Evolutionary conservation across 2,113 vertebrate genomes (phyloP), one percentile per base, ranked within the genome.

Genomic region (Synodontis membranacea): DNA sequence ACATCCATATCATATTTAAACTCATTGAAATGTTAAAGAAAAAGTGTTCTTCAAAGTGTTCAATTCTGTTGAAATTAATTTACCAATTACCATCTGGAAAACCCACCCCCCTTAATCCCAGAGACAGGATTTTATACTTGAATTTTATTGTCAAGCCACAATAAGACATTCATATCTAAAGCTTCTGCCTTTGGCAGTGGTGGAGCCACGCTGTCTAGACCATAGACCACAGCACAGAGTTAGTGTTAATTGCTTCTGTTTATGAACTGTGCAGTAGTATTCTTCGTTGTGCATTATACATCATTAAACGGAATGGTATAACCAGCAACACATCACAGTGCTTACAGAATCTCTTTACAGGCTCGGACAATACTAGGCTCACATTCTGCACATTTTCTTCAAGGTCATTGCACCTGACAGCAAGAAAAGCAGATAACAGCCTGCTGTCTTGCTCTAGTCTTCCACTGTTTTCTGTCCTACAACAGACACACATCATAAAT

Each of bases 401-500:
- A 42, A 72, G 37, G 5, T n/a, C 11, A 28, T 42, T 70, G 17
- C 66, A 17, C 31, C 31, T 34, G 64, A 66, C 31, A 68, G 14
- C 19, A 42, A 39, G 68, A 72, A 25, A 25, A 14, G 11, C 28
- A 83, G 78, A 86, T 10, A 66, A 83, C 42, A 81, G 66, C 48
- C 79, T 58, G 17, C 74, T 87, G 34, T 72, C n/a, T 88, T 89
- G n/a, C 23, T 46, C 44, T n/a, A 75, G 25, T 75, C 25, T 46
- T 25, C 12, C 72, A n/a, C 15, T 12, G 0, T 46, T 75, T 28
- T 12, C 50, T 74, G 74, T 82, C 81, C 83, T n/a, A 82, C 86
- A 54, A 83, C 84, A 44, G 1, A 25, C 42, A 44, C 3, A 14
- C 70, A 74, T 74, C 23, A 6, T 74, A 74, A 74, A 74, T 44